Base-by-base conservation (phyloP, 2,797 vertebrate species). In the Bovichtus variegatus region DNA sequence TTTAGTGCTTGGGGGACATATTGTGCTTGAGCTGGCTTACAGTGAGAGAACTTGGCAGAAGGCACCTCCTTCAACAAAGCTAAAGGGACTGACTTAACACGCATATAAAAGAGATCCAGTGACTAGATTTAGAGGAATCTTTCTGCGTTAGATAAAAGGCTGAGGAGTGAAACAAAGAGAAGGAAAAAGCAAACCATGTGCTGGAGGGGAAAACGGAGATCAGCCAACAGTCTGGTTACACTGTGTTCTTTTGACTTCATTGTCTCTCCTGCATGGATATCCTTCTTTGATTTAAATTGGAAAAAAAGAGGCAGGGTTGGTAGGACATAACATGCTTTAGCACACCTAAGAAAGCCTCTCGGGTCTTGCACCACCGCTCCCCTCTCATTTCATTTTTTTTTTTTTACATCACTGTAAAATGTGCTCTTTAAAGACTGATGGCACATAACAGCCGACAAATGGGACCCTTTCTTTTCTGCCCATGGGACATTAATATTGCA, bases 401-500 rank as follows among this genome's bases (percentile, higher is more conserved):
- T 70, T 55, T 59, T 15, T 16, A 27, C 29, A 13, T 50, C 46
- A 21, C 11, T 65, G 23, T 78, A 40, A 38, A 84, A 57, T 5
- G 44, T 57, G 66, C 18, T 19, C 63, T 68, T 64, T 71, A 74
- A 78, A 79, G 43, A 50, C 23, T 63, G 71, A 83, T 69, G 53
- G 36, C 72, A 78, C 61, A 73, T 64, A 55, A 80, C 61, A 67
- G 72, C 41, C 1, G 29, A 78, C 72, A 87, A 89, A 87, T 71
- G 29, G 81, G 78, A 81, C 80, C 47, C 68, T 83, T 84, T 64
- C 36, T 60, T 58, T 69, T 47, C 49, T 63, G 72, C 80, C 84
- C 60, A 1, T 0, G 18, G 71, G 72, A 55, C 82, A 85, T 89
- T 69, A 86, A 88, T 84, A 87, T 76, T 88, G 75, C 78, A 92